Conservation (phyloP, 2,113 vertebrate genomes). For the Calcarius ornatus region DNA sequence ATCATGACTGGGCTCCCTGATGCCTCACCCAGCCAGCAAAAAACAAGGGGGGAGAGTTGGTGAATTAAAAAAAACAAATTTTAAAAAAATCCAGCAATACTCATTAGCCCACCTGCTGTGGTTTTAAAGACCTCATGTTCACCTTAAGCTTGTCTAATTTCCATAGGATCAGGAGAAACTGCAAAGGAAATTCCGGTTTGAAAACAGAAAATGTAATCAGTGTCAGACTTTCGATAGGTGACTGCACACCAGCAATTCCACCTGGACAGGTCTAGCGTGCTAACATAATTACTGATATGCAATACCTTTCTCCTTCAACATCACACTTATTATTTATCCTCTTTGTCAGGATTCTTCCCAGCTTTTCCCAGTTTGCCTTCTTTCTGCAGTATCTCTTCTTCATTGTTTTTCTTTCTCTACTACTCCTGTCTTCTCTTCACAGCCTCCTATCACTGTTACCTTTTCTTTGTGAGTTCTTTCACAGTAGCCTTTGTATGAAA, state of each 20-base stretch:
- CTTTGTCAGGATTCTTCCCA: neutral
- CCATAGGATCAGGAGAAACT: neutral
- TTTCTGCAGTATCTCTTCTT: neutral
- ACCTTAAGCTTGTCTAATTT: neutral
- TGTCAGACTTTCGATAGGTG: neutral
- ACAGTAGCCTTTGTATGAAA: neutral
- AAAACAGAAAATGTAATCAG: neutral
- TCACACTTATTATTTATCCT: neutral
- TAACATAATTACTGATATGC: neutral
- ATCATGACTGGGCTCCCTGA: rapidly evolving
- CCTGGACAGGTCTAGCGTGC: neutral
- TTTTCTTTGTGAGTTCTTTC: neutral
- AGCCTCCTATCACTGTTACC: neutral
- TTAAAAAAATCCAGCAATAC: neutral
- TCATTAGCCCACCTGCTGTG: neutral
- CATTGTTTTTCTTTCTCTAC: neutral
- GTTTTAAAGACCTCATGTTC: neutral
- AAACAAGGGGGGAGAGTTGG: rapidly evolving
- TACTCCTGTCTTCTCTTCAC: neutral
- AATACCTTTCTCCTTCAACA: neutral
- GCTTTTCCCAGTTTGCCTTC: neutral
- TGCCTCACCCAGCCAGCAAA: neutral
- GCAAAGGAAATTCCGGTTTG: neutral
- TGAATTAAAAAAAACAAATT: neutral
- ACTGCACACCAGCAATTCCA: neutral